Conservation (phyloP, 2,888 invertebrate species). For the Drosophila fulvimacula region DNA sequence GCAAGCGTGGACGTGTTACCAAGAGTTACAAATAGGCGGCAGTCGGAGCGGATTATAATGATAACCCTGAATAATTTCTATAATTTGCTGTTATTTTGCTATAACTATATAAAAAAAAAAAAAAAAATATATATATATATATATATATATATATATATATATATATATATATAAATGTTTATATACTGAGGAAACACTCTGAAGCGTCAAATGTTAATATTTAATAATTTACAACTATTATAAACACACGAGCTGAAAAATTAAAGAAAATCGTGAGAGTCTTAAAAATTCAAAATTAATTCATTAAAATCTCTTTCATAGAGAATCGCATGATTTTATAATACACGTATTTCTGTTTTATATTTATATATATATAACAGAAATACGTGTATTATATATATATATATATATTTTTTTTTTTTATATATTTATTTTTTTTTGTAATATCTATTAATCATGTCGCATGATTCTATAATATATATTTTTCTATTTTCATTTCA, state of each 20-base stretch:
- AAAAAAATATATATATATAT: neutral
- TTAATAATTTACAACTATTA: neutral
- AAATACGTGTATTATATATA: too few relatives aligned
- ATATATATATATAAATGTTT: conserved; percentile 6
- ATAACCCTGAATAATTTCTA: conserved; percentile 21
- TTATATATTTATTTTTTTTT: too few relatives aligned
- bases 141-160: conserved; percentile 12
- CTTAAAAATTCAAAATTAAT: too few relatives aligned
- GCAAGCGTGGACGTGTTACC: conserved; percentile 54
- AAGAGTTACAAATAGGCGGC: conserved; percentile 76
- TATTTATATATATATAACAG: neutral
- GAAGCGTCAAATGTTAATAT: conserved; percentile 1
- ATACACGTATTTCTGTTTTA: too few relatives aligned
- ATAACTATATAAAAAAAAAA: conserved; percentile 8
- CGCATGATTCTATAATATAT: neutral
- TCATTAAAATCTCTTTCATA: neutral
- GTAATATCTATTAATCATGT: too few relatives aligned
- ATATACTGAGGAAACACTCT: neutral
- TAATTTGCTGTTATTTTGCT: conserved; percentile 34
- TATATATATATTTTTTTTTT: neutral
- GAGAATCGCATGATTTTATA: neutral
- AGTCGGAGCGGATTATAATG: conserved; percentile 25
- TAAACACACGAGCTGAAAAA: neutral
- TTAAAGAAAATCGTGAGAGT: neutral
- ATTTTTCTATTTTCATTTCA: neutral